phyloP scores from a whole-genome alignment of 2,113 vertebrate genomes.

The Dromas ardeola region DNA sequence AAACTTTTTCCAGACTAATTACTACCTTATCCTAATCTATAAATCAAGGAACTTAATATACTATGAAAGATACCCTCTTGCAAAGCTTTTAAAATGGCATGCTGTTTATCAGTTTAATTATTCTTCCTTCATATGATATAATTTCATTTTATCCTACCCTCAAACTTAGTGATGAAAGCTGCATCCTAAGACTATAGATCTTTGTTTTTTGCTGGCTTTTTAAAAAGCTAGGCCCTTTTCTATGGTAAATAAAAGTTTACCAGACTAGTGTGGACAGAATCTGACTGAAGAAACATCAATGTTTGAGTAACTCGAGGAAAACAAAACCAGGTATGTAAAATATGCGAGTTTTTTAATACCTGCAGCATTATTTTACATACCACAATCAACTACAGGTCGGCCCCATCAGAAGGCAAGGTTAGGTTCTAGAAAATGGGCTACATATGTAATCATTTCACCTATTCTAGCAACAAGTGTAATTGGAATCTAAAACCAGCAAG shows the following conservation, averaged over 20 bases:
- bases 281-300: conserved; percentile 16
- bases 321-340: background rate
- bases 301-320: conserved; percentile 47
- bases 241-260: background rate
- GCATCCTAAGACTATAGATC: background rate
- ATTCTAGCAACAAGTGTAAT: conserved; percentile 81
- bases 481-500: conserved; percentile 75
- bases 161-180: background rate
- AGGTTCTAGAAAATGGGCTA: conserved; percentile 64
- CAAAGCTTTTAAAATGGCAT: background rate
- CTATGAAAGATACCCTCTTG: background rate
- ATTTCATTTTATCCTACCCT: conserved; percentile 47
- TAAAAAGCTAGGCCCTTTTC: background rate
- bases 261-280: conserved; percentile 43
- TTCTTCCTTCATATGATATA: conserved; percentile 12
- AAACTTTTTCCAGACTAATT: background rate
- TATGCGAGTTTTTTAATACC: conserved; percentile 16
- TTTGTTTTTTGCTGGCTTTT: conserved; percentile 45
- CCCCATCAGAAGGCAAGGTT: conserved; percentile 41
- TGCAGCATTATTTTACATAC: conserved; percentile 53
- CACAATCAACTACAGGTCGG: conserved; percentile 44
- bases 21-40: background rate
- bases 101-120: conserved; percentile 19
- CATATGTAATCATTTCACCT: conserved; percentile 78
- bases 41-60: conserved; percentile 23